phyloP scores from a whole-genome alignment of 1,140 invertebrate species.

The Rhyacophila brunnea region DNA sequence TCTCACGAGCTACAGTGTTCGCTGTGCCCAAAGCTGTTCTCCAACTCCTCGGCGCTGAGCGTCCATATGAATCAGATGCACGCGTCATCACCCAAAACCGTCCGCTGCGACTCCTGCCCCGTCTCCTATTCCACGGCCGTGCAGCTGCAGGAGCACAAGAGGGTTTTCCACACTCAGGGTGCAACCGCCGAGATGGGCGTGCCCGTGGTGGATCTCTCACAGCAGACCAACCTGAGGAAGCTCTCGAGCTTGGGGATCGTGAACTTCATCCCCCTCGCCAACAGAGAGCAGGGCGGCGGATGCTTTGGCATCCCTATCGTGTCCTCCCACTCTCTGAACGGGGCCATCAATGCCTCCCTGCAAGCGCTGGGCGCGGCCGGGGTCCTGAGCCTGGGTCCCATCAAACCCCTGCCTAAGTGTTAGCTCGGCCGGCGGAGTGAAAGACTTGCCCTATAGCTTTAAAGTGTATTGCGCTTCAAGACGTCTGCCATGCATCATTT shows the following conservation, averaged over 20 bases:
- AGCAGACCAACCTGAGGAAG: conserved; percentile 61
- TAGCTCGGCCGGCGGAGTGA: no score
- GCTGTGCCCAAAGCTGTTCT: conserved; percentile 43
- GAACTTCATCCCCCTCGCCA: conserved; percentile 70
- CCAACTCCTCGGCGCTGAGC: conserved; percentile 34
- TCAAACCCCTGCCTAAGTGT: conserved; percentile 59
- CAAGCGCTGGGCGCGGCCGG: conserved; percentile 65
- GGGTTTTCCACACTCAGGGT: conserved; percentile 63
- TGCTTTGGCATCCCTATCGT: conserved; percentile 73
- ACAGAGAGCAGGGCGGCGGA: conserved; percentile 61
- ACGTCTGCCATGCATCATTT: no score
- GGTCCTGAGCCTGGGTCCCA: conserved; percentile 67
- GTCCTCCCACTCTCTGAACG: conserved; percentile 64
- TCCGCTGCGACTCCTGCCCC: conserved; percentile 68
- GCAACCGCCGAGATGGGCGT: conserved; percentile 62
- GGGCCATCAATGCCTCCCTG: conserved; percentile 56
- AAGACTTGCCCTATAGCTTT: no score
- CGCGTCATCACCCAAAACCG: conserved; percentile 46
- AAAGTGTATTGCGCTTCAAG: no score
- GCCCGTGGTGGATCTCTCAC: conserved; percentile 71
- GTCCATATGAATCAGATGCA: conserved; percentile 47
- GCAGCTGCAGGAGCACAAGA: conserved; percentile 66
- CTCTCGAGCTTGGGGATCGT: conserved; percentile 67
- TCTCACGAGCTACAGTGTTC: conserved; percentile 45
- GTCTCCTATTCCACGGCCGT: conserved; percentile 67